Base-by-base conservation (phyloP, 2,113 vertebrate genomes). In the Solenodon paradoxus region DNA sequence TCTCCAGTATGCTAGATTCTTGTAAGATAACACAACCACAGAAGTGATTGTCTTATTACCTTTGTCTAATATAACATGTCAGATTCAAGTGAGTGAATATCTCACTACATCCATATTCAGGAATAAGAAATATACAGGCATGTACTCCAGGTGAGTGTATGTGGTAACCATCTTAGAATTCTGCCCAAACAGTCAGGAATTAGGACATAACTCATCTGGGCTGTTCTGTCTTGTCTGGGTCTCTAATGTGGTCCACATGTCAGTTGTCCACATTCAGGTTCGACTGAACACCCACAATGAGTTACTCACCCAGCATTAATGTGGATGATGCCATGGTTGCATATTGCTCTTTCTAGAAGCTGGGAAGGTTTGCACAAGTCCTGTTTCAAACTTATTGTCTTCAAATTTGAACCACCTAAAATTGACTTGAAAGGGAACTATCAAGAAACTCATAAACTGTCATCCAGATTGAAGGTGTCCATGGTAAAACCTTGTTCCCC, bases 111-210 rank as follows among this genome's bases (percentile, higher is more conserved):
- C 24, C 10, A 11, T 35, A 63, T 22, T 85, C 11, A 64, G 45
- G 2, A 35, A 3, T 7, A 79, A 2, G 1, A 1, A 35, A 38
- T 74, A 26, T 7, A 12, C 0, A 51, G 17, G n/a, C 0, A 17
- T 40, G 17, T 30, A 32, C 8, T 42, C 11, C 8, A 84, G 32
- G 4, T 24, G 11, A 12, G 10, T 3, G 1, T 2, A 49, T 13
- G 75, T 45, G 20, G 12, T 11, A n/a, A 5, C 3, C 17, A 42
- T 49, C 9, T 32, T 77, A 26, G 69, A 68, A 61, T 38, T 40
- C 28, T 8, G 1, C 32, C 28, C 40, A 5, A 15, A 40, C 17
- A 45, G 7, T 49, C 30, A 88, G 22, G 10, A 57, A 9, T 26
- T 94, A 72, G 19, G 68, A 8, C 51, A 74, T 49, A 90, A 32